Base-by-base conservation (phyloP, 2,797 vertebrate species). In the Ispidina lecontei region DNA sequence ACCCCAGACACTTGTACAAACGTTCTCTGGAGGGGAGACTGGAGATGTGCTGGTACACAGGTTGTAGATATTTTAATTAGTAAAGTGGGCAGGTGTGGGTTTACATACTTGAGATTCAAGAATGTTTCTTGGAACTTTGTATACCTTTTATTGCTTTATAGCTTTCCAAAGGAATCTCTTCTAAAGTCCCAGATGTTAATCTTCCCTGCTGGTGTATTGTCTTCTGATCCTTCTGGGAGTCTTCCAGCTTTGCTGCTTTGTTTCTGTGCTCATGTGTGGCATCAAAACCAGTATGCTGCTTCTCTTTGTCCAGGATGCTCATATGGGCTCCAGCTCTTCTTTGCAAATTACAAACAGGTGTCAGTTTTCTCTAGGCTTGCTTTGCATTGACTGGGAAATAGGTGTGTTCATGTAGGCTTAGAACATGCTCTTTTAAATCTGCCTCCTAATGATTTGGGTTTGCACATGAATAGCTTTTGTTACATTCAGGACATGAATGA, bases 1-100 rank as follows among this genome's bases (percentile, higher is more conserved):
- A 65, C 21, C 46, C 17, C 33, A 54, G 62, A 17, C 10, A 14
- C 7, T 4, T 16, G 49, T 46, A 31, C 63, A 39, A 12, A 10
- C 0, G 1, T 14, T 41, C 2, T 14, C 41, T 60, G 52, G 9
- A 63, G 46, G 7, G 10, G 25, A 60, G 13, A 13, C 28, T 31
- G 29, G 29, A 33, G 47, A 33, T 23, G 20, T 56, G 64, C 33
- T 49, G 3, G 37, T 35, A 22, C 7, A 29, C 22, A 12, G 43
- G 10, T 4, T 83, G 56, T 22, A 29, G 68, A 9, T 5, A 7
- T 3, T 10, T 10, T 46, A 2, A 33, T 46, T n/a, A 55, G 47
- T 59, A 72, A 74, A 80, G 41, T 4, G 23, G 59, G 43, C 10
- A 12, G 35, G 28, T 5, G 22, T 10, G 4, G 26, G 9, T 65